These are phyloP conservation scores for Ridgeia piscesae DNA, from an alignment of 1,140 invertebrate genomes.

Conservation along the genomic window DNA sequence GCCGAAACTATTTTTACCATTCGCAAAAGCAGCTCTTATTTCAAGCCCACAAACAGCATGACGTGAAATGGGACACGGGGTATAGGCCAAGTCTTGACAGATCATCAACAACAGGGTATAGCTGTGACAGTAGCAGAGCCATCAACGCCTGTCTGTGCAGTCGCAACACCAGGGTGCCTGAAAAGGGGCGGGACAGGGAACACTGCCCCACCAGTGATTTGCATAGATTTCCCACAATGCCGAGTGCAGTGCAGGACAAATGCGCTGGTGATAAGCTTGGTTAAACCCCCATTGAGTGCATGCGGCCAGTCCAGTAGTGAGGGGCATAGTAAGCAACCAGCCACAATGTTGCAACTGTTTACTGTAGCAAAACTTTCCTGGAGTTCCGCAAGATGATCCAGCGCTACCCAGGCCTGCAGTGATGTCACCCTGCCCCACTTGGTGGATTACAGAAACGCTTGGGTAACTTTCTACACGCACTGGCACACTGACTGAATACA, in stretches of 20 bases:
- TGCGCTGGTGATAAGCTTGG: neutral
- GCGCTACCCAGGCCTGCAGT: neutral
- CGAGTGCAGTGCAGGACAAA: neutral
- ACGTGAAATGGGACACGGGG: neutral
- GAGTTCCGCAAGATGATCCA: too few species aligned
- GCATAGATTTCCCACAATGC: slow-evolving; percentile 4
- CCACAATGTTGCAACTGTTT: neutral
- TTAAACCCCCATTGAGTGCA: neutral
- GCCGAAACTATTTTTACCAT: too few species aligned
- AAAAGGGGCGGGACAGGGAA: neutral
- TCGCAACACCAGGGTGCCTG: neutral
- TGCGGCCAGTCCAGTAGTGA: neutral
- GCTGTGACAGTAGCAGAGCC: neutral
- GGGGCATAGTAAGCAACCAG: neutral
- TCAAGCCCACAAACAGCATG: neutral
- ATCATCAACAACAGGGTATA: neutral
- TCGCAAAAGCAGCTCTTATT: too few species aligned
- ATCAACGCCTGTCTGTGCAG: neutral
- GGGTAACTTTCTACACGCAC: neutral
- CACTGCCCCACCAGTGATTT: neutral
- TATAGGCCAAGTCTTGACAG: neutral
- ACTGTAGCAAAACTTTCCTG: neutral
- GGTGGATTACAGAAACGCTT: neutral
- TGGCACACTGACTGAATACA: neutral
- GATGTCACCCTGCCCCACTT: neutral